Conservation (phyloP, 2,113 vertebrate species). For the Halichoeres trimaculatus region DNA sequence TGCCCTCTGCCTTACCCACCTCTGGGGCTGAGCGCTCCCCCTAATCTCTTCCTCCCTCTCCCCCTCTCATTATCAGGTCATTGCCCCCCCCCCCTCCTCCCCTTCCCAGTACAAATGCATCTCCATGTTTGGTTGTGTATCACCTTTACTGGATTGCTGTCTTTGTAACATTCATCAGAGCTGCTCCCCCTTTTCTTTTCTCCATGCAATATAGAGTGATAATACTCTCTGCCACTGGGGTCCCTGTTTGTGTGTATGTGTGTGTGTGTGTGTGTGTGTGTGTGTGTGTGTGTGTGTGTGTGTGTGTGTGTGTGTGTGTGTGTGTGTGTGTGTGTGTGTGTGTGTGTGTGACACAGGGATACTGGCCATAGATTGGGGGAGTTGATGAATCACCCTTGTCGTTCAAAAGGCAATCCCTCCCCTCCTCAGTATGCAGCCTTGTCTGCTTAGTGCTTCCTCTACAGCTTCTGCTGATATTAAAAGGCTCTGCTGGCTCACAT, state of each 20-base stretch:
- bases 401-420: constrained; percentile 84
- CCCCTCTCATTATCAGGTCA: constrained; percentile 72
- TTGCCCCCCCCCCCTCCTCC: neutral
- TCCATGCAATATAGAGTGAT: constrained; percentile 74
- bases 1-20: constrained; percentile 80
- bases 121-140: constrained; percentile 80
- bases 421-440: constrained; percentile 85
- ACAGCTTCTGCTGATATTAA: constrained; percentile 83
- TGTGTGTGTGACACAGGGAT: constrained; percentile 59
- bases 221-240: constrained; percentile 73
- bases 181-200: constrained; percentile 73
- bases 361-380: constrained; percentile 80
- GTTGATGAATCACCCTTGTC: constrained; percentile 82
- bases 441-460: constrained; percentile 78
- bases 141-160: constrained; percentile 77
- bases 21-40: constrained; percentile 69
- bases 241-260: constrained; percentile 14
- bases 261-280: constrained; percentile 5
- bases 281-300: constrained; percentile 42
- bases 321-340: neutral
- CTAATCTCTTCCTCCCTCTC: constrained; percentile 53
- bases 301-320: constrained; percentile 22
- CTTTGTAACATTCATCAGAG: constrained; percentile 78
- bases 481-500: constrained; percentile 84
- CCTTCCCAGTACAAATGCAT: constrained; percentile 66